These are phyloP conservation scores for Xenus cinereus DNA, from an alignment of 2,113 vertebrate species.

Conservation along the genomic window DNA sequence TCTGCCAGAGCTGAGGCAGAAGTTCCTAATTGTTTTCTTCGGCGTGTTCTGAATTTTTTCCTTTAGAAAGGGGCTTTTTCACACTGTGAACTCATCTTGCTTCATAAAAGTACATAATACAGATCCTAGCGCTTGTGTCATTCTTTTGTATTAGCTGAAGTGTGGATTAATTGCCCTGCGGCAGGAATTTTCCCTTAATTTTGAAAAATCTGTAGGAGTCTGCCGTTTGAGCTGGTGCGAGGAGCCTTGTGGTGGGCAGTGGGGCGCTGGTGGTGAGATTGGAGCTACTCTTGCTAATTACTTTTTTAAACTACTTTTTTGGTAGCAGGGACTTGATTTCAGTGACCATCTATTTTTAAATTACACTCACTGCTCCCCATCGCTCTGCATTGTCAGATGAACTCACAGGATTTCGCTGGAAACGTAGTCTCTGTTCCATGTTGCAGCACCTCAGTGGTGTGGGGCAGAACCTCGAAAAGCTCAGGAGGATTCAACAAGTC, in stretches of 20 bases:
- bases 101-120: not conserved
- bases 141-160: not conserved
- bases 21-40: not conserved
- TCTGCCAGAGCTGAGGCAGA: not conserved
- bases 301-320: not conserved
- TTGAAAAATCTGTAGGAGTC: not conserved
- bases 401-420: not conserved
- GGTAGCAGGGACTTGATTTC: not conserved
- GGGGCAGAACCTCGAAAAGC: not conserved
- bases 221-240: not conserved
- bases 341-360: not conserved
- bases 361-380: not conserved
- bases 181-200: not conserved
- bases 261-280: too few relatives aligned
- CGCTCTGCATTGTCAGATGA: not conserved
- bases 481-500: not conserved
- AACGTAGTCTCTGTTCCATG: too few relatives aligned
- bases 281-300: not conserved
- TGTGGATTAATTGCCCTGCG: not conserved
- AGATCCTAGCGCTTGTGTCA: not conserved
- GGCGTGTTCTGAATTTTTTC: not conserved
- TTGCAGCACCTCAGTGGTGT: not conserved
- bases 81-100: not conserved
- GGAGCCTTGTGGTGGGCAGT: not conserved
- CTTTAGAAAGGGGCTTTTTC: not conserved